Evolutionary conservation across 2,113 vertebrate genomes (phyloP).

Genomic region (Mola mola): DNA sequence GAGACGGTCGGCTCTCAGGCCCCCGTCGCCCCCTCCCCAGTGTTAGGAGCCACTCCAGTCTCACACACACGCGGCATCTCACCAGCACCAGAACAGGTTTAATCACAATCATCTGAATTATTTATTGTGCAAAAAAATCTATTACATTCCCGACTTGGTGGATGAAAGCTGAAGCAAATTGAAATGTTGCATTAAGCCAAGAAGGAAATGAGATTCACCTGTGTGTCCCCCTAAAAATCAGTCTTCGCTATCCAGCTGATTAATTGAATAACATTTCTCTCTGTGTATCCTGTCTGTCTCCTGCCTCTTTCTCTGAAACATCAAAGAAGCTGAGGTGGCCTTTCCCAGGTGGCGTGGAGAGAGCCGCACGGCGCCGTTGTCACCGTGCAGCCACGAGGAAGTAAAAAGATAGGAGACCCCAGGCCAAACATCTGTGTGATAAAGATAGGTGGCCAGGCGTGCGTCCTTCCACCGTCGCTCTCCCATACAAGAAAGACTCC

Average conservation of each 20-base stretch:
- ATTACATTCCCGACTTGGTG: slow-evolving; percentile 42
- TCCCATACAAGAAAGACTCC: slow-evolving; percentile 5
- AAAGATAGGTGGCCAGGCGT: slow-evolving; percentile 60
- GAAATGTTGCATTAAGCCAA: slow-evolving; percentile 60
- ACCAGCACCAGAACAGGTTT: slow-evolving; percentile 19
- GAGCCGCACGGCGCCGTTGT: slow-evolving; percentile 19
- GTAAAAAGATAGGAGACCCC: slow-evolving; percentile 52
- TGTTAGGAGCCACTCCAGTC: slow-evolving; percentile 12
- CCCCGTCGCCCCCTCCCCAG: slow-evolving; percentile 14
- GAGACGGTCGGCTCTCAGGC: slow-evolving; percentile 52
- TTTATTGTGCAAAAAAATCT: slow-evolving; percentile 62
- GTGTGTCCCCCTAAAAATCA: slow-evolving; percentile 39
- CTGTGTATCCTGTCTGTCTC: not conserved
- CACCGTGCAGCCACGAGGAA: slow-evolving; percentile 49
- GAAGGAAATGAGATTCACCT: slow-evolving; percentile 70
- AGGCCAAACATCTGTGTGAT: slow-evolving; percentile 60
- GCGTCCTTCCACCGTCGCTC: not conserved
- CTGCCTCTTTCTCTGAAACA: slow-evolving; percentile 18
- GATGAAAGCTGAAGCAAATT: slow-evolving; percentile 50
- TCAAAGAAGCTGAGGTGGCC: slow-evolving; percentile 40
- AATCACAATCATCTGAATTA: slow-evolving; percentile 69
- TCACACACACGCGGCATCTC: not conserved
- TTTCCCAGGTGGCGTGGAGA: slow-evolving; percentile 7
- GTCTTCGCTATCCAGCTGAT: slow-evolving; percentile 32
- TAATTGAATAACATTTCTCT: slow-evolving; percentile 47